Evolutionary conservation across 2,888 invertebrate genomes (phyloP), one percentile per base, ranked within the genome.

Genomic region (Danaus chrysippus): DNA sequence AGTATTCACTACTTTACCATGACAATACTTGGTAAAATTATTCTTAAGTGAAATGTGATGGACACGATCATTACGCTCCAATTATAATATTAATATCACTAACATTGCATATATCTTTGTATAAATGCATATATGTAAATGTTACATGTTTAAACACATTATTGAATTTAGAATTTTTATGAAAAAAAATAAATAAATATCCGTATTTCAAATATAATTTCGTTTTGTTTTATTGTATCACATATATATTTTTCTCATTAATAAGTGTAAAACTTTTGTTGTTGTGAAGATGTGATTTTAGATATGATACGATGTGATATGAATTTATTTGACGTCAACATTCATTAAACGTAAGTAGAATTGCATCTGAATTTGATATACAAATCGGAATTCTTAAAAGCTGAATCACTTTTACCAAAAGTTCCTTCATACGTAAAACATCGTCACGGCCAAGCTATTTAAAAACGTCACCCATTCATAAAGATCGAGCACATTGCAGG

Each of bases 101-200:
- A 83, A 89, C 90, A 87, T 91, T 91, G 88, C 91, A 90, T 90
- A 87, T 90, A 88, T 91, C 91, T 90, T 90, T 91, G 91, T 91
- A 90, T 88, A 90, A 90, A 91, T 90, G 91, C 91, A 90, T 90
- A 90, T 91, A 91, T 91, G 90, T 91, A 91, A 87, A 90, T 91
- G 91, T 91, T 91, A 91, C 91, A 91, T 91, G 90, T 91, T 91
- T 90, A 90, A 89, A 91, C 91, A 91, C 91, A 91, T 91, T 90
- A 91, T 88, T 91, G 88, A 91, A 88, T 87, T 91, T 91, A 91
- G 91, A 91, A 91, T 91, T 91, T 91, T 91, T 91, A 91, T 91
- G 91, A 91, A 91, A 91, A 88, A 88, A 90, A 88, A 75, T 85
- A 88, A 91, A 91, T 91, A 91, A 91, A 91, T 90, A 91, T 91